Percentiles rank a stretch among this genome's conserved stretches.
These are phyloP conservation scores for Vombatus ursinus DNA, from an alignment of 2,113 vertebrate genomes.

Conservation along the genomic window DNA sequence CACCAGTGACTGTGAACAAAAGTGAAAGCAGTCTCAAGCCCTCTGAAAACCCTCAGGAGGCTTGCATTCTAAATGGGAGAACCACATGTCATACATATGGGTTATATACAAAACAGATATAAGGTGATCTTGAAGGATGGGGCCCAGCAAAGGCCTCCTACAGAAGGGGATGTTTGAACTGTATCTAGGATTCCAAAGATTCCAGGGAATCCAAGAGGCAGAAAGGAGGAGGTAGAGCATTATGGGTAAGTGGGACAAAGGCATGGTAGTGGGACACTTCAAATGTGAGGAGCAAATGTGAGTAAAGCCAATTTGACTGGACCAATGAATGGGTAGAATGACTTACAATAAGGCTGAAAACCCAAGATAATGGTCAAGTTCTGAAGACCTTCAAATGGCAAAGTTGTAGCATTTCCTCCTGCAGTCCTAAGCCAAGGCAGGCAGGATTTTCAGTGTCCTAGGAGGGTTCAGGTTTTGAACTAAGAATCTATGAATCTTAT, in stretches of 20 bases:
- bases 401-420: too few species aligned
- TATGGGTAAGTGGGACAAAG: not conserved
- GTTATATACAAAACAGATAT: not conserved
- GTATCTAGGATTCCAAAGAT: not conserved
- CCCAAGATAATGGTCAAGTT: too few species aligned
- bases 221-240: not conserved
- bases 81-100: not conserved
- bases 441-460: too few species aligned
- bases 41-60: not conserved
- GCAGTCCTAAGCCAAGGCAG: too few species aligned
- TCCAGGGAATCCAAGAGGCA: not conserved
- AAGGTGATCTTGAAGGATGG: not conserved
- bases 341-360: too few species aligned
- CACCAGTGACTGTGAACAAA: not conserved
- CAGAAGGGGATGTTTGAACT: not conserved
- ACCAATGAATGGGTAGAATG: too few species aligned
- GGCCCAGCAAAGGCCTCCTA: not conserved
- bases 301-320: too few species aligned
- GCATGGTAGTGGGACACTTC: not conserved
- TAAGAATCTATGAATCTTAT: conserved; percentile 31
- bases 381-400: too few species aligned
- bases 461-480: conserved; percentile 17
- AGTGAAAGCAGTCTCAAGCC: not conserved
- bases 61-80: not conserved
- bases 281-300: too few species aligned